Percentiles rank a stretch among this genome's conserved stretches.
Conservation (phyloP, 1,140 invertebrate species). For the Hestina assimilis region DNA sequence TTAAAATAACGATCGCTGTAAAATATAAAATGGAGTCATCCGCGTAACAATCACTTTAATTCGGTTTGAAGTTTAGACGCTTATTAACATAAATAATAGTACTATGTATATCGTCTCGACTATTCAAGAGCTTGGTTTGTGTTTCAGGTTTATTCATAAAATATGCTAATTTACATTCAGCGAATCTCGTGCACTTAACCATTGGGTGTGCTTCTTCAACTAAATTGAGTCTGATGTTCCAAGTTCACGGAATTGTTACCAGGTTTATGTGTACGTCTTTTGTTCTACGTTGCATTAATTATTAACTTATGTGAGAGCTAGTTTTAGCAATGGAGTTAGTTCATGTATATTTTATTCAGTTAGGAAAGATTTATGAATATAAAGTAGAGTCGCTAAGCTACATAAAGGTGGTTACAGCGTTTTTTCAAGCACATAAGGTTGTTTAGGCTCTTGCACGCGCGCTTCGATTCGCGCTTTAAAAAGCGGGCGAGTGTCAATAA, state of each 20-base stretch:
- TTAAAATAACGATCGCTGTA: not conserved
- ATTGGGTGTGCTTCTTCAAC: slow-evolving; percentile 20
- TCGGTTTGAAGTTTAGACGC: slow-evolving; percentile 40
- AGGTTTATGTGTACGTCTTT: slow-evolving; percentile 5
- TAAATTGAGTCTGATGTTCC: slow-evolving; percentile 15
- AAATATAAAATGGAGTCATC: not conserved
- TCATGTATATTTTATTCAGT: not conserved
- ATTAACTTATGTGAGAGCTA: too few relatives aligned
- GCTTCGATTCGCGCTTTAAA: too few relatives aligned
- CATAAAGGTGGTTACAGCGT: too few relatives aligned
- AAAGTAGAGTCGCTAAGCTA: too few relatives aligned
- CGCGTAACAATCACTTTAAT: slow-evolving; percentile 4
- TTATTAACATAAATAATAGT: slow-evolving; percentile 64
- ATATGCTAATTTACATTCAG: slow-evolving; percentile 54
- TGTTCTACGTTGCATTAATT: slow-evolving; percentile 11
- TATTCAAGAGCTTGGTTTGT: slow-evolving; percentile 31
- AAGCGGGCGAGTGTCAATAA: too few relatives aligned
- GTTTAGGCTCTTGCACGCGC: too few relatives aligned
- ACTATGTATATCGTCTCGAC: slow-evolving; percentile 40
- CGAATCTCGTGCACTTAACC: slow-evolving; percentile 41
- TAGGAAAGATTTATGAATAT: not conserved
- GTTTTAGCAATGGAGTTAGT: slow-evolving; percentile 3
- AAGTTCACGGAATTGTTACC: slow-evolving; percentile 15
- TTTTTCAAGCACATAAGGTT: too few relatives aligned
- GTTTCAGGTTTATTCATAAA: slow-evolving; percentile 44